Evolutionary conservation across 2,113 vertebrate genomes (phyloP), one percentile per base, ranked within the genome.

Genomic region (Gulo gulo): DNA sequence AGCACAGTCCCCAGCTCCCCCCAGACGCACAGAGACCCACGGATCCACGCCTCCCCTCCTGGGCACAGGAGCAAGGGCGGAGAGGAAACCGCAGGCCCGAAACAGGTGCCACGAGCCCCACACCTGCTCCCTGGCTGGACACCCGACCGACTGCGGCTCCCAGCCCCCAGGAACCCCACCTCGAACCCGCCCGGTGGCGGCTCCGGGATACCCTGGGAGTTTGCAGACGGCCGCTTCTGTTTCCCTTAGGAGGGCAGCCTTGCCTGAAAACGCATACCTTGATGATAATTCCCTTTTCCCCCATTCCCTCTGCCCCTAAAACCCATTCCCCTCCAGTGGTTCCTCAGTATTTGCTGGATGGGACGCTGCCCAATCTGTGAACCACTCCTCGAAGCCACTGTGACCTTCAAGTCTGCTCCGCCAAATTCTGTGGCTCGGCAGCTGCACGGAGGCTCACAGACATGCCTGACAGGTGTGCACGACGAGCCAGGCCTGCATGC

Each of bases 1-100:
- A 65, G 39, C 11, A 12, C 0, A 1, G 85, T 36, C 13, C n/a
- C 2, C 0, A 16, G 9, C 15, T 14, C 24, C 39, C 18, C 45
- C 1, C 26, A 9, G 42, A 83, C 2, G 55, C 42, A 50, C 2
- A 1, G 26, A 50, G 61, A 86, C 36, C 50, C 36, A 34, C 0
- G 0, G 21, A 57, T 23, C 36, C 52, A 14, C 2, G 31, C 9
- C 10, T 1, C 18, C 20, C 18, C 12, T 23, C 36, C 81, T 7
- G 1, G 7, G 2, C 16, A 34, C 21, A 34, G 42, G 7, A 36
- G 9, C 67, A 36, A 34, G 16, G 8, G 4, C 34, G 3, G 16
- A 65, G 7, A 42, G 34, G 36, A 42, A 39, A 24, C 21, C 36
- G 12, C 47, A 47, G 47, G 47, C 47, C 47, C 12, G 47, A 2